phyloP scores from a whole-genome alignment of 1,140 invertebrate genomes.

The Bombus sylvicola region DNA sequence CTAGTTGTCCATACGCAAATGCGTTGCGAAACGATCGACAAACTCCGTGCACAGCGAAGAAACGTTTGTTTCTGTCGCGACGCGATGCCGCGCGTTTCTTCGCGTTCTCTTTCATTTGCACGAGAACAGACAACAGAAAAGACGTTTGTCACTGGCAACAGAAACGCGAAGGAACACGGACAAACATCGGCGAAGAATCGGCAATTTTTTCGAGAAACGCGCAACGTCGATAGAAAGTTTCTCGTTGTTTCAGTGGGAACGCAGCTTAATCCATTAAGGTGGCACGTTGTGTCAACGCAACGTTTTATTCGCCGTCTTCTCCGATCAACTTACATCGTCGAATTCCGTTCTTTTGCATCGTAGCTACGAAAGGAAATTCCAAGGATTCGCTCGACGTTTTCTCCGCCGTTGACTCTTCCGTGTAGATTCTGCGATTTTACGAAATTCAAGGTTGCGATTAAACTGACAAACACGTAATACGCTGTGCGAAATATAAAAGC shows the following conservation, averaged over 20 bases:
- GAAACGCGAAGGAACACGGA: background rate
- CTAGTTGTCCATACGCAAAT: too few relatives aligned
- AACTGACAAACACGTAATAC: too few relatives aligned
- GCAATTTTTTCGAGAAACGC: background rate
- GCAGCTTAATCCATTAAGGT: background rate
- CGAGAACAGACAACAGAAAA: too few relatives aligned
- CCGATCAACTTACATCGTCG: background rate
- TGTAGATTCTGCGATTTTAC: background rate
- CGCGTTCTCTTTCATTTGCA: too few relatives aligned
- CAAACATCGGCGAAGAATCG: background rate
- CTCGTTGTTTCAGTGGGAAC: background rate
- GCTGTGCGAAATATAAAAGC: too few relatives aligned
- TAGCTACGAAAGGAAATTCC: background rate
- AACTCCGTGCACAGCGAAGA: background rate
- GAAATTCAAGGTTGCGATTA: background rate
- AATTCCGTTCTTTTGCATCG: background rate
- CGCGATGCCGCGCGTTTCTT: too few relatives aligned
- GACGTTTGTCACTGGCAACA: background rate
- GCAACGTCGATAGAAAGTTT: too few relatives aligned
- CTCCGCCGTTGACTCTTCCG: background rate
- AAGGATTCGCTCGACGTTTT: background rate
- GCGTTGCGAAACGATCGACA: too few relatives aligned
- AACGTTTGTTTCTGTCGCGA: background rate
- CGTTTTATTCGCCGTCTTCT: background rate
- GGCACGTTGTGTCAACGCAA: too few relatives aligned